These are phyloP conservation scores for Coryphaenoides rupestris DNA, from an alignment of 2,113 vertebrate genomes.

Conservation along the genomic window DNA sequence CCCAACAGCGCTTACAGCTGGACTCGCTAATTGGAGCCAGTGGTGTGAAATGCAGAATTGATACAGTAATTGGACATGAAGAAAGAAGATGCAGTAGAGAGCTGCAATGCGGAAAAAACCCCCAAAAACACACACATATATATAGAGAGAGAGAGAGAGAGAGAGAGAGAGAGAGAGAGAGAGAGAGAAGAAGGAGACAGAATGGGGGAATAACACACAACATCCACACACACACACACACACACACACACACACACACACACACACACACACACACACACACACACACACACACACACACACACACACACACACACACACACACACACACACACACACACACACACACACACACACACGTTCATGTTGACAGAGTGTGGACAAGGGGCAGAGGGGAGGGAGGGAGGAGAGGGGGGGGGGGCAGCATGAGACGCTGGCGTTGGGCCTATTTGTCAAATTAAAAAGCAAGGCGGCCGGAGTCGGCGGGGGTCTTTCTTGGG, in stretches of 20 bases:
- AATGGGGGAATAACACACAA: neutral
- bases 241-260: too few relatives aligned
- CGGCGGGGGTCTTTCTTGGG: constrained; percentile 51
- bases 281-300: too few relatives aligned
- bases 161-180: constrained; percentile 6
- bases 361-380: constrained; percentile 55
- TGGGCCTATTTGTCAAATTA: constrained; percentile 62
- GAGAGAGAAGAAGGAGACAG: neutral
- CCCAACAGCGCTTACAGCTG: constrained; percentile 24
- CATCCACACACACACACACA: too few relatives aligned
- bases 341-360: too few relatives aligned
- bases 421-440: constrained; percentile 49
- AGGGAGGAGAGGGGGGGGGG: constrained; percentile 4
- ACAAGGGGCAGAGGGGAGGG: constrained; percentile 6
- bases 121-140: too few relatives aligned
- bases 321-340: too few relatives aligned
- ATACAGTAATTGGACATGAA: constrained; percentile 59
- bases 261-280: too few relatives aligned
- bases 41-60: constrained; percentile 47
- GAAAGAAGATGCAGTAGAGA: constrained; percentile 33
- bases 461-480: constrained; percentile 46
- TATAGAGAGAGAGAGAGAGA: constrained; percentile 8
- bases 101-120: constrained; percentile 26
- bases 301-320: too few relatives aligned
- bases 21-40: constrained; percentile 56